Conservation (phyloP, 2,797 vertebrate genomes). For the Chrysocyon brachyurus region DNA sequence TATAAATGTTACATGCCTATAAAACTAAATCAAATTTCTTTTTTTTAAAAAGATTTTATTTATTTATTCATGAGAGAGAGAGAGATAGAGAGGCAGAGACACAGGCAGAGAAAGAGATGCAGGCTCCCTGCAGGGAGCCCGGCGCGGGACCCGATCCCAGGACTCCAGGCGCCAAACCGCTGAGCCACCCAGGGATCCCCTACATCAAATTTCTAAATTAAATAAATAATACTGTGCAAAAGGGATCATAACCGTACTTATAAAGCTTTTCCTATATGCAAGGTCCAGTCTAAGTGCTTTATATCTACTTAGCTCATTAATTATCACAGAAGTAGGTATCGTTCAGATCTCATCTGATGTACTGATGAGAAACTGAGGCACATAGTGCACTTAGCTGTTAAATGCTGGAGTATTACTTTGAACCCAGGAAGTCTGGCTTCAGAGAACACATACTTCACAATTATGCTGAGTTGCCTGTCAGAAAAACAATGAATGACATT, state of each 20-base stretch:
- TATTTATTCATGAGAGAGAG: too few relatives aligned
- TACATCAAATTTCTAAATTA: background rate
- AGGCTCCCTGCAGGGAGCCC: too few relatives aligned
- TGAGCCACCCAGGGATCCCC: too few relatives aligned
- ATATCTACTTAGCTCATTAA: background rate
- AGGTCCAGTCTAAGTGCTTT: background rate
- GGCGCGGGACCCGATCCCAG: rapidly evolving
- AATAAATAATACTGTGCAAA: background rate
- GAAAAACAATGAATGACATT: background rate
- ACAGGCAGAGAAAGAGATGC: too few relatives aligned
- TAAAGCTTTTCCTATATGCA: background rate
- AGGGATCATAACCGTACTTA: background rate
- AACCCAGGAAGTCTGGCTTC: background rate
- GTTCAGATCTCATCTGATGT: background rate
- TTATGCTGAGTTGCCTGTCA: background rate
- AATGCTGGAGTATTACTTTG: background rate
- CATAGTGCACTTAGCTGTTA: background rate
- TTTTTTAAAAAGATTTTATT: too few relatives aligned
- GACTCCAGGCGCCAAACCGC: too few relatives aligned
- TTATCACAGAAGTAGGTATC: background rate
- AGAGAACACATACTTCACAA: background rate
- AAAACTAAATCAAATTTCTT: background rate
- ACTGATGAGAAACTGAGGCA: background rate
- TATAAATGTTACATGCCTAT: background rate
- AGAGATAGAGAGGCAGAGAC: too few relatives aligned